Percentiles rank a stretch among this genome's conserved stretches.
Conservation (phyloP, 1,140 invertebrate species). For the Drosophila bifasciata region DNA sequence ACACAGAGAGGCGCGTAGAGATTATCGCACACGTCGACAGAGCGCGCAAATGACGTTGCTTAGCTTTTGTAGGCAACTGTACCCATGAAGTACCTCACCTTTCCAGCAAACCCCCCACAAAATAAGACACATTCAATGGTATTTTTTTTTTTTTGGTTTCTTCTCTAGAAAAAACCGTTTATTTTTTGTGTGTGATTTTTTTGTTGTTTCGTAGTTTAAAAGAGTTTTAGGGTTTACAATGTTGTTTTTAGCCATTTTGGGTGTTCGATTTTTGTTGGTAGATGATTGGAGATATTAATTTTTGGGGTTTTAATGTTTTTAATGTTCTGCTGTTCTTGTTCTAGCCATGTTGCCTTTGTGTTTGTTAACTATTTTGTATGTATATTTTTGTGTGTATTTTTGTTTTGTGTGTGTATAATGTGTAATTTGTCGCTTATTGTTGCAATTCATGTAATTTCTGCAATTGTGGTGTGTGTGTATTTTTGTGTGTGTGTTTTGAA, state of each 20-base stretch:
- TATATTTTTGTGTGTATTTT: no score
- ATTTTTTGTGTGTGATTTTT: constrained; percentile 62
- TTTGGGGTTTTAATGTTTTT: no score
- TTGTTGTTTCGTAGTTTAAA: constrained; percentile 36
- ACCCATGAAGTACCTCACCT: constrained; percentile 6
- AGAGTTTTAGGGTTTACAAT: constrained; percentile 26
- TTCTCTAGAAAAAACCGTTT: constrained; percentile 80
- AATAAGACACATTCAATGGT: background rate
- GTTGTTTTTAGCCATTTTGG: constrained; percentile 9
- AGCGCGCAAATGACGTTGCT: constrained; percentile 34
- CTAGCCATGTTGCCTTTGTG: no score
- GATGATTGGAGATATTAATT: no score
- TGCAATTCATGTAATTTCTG: background rate
- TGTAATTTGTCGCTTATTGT: no score
- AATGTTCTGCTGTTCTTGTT: no score
- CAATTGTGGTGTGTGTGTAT: no score
- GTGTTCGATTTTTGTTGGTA: constrained; percentile 19
- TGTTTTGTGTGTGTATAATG: background rate
- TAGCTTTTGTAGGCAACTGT: constrained; percentile 42
- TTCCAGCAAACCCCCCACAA: constrained; percentile 3
- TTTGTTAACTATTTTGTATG: no score
- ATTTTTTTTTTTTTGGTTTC: constrained; percentile 63
- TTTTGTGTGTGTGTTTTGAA: no score
- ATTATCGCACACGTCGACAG: constrained; percentile 34
- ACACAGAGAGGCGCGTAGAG: constrained; percentile 12